Conservation (phyloP, 2,113 vertebrate species). For the Anguilla japonica region DNA sequence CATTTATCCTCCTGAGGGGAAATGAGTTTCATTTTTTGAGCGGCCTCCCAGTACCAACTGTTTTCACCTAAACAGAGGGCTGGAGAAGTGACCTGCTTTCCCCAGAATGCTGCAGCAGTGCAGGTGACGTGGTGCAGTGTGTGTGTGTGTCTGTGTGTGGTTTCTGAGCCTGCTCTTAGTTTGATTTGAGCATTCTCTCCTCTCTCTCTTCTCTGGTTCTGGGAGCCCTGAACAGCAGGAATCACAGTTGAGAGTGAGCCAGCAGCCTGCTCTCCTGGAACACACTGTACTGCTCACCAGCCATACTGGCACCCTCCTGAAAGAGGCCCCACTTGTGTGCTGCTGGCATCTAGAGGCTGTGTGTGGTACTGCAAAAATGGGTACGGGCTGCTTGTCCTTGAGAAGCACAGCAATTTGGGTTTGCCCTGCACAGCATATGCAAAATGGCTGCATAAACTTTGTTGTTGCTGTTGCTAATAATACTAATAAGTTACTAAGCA, state of each 20-base stretch:
- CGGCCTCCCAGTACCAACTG: background rate
- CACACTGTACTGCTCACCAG: constrained; percentile 18
- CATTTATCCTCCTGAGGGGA: background rate
- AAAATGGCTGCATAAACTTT: background rate
- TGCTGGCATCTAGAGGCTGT: constrained; percentile 70
- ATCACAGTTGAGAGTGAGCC: background rate
- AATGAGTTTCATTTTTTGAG: background rate
- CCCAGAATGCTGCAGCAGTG: background rate
- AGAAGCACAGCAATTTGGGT: constrained; percentile 43
- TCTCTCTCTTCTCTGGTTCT: background rate
- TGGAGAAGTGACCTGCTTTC: background rate
- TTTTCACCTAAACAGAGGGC: background rate
- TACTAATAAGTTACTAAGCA: no score
- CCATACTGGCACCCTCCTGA: background rate
- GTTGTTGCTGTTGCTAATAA: no score
- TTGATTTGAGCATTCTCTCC: background rate
- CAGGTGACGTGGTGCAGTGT: background rate
- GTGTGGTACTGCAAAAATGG: background rate
- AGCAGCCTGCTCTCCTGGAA: background rate
- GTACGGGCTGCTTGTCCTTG: constrained; percentile 58
- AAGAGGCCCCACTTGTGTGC: constrained; percentile 29
- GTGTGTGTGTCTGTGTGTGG: background rate
- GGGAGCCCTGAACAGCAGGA: background rate
- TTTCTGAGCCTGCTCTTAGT: background rate
- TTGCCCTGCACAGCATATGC: background rate